Conservation (phyloP, 2,797 vertebrate species). For the Hydrolagus colliei region DNA sequence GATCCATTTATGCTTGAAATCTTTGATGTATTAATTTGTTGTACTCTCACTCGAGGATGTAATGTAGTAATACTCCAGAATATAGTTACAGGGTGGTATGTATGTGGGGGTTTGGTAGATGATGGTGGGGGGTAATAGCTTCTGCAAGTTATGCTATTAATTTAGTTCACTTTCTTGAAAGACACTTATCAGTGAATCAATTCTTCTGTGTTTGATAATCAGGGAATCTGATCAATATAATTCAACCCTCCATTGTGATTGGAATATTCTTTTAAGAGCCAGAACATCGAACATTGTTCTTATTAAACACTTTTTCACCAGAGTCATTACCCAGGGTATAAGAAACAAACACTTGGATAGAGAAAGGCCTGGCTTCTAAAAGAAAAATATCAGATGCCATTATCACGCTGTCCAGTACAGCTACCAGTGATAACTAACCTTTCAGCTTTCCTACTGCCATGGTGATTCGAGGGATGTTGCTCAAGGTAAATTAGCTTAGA, state of each 20-base stretch:
- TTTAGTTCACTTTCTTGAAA: constrained; percentile 1
- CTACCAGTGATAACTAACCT: no score
- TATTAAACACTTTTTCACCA: not conserved
- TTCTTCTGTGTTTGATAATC: not conserved
- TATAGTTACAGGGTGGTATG: not conserved
- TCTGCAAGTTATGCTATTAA: not conserved
- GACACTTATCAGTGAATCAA: not conserved
- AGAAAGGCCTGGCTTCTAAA: no score
- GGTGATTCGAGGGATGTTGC: no score
- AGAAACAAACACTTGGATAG: no score
- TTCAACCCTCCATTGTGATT: not conserved
- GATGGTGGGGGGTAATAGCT: not conserved
- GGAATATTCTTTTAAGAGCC: not conserved
- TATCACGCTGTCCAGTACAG: no score
- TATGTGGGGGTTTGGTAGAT: no score
- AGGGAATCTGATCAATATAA: not conserved
- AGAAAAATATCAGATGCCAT: no score
- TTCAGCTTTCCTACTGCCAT: no score
- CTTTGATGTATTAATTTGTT: constrained; percentile 3
- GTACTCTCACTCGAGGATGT: not conserved
- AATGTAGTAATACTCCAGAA: not conserved
- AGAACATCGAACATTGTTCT: not conserved
- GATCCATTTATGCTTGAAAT: constrained; percentile 1
- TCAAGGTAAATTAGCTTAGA: no score
- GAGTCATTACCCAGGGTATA: no score